phyloP scores from a whole-genome alignment of 2,797 vertebrate genomes.

The Ptychobarbus kaznakovi region DNA sequence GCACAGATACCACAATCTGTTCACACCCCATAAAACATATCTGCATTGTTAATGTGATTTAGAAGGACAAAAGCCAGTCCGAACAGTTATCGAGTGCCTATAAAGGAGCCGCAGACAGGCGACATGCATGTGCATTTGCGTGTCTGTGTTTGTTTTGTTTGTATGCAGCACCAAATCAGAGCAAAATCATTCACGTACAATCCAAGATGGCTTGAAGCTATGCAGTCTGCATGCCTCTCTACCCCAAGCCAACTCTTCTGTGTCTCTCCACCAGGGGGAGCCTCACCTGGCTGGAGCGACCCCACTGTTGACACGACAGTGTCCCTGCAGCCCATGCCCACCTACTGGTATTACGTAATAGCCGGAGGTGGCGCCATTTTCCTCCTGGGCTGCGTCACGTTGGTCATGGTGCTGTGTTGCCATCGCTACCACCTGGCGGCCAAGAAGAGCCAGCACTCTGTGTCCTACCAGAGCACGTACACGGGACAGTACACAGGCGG shows the following conservation, averaged over 20 bases:
- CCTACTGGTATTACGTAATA: constrained; percentile 99
- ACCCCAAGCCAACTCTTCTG: constrained; percentile 88
- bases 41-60: constrained; percentile 16
- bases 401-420: constrained; percentile 94
- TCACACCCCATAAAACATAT: constrained; percentile 33
- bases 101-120: constrained; percentile 48
- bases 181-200: constrained; percentile 45
- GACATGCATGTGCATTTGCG: constrained; percentile 74
- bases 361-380: constrained; percentile 92
- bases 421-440: constrained; percentile 94
- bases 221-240: constrained; percentile 82
- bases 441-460: constrained; percentile 97
- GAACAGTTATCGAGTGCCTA: constrained; percentile 19
- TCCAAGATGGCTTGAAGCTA: constrained; percentile 60
- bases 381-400: constrained; percentile 90
- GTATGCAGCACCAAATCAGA: constrained; percentile 61
- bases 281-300: constrained; percentile 92
- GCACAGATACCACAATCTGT: background rate
- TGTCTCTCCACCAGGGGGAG: constrained; percentile 98
- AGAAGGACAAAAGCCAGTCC: background rate
- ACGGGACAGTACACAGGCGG: constrained; percentile 79
- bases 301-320: constrained; percentile 96
- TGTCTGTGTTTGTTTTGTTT: constrained; percentile 76
- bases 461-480: constrained; percentile 92
- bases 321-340: constrained; percentile 92